Base-by-base conservation (phyloP, 2,797 vertebrate species). In the Jordanella pulchra region DNA sequence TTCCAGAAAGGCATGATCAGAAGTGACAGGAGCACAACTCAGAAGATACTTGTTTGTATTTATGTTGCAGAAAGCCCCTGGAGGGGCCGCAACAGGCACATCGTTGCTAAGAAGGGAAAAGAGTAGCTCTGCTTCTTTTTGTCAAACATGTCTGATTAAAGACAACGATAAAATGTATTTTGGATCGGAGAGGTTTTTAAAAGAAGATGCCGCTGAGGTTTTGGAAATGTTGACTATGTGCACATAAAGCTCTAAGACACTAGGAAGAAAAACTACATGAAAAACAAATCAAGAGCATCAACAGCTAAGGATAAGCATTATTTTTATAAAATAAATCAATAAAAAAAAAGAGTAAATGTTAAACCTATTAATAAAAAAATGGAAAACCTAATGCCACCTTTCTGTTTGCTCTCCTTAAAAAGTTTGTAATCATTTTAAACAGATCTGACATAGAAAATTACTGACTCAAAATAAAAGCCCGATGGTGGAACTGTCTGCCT, bases 81-180 rank as follows among this genome's bases (percentile, higher is more conserved):
- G 25, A 66, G 64, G 55, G 28, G 21, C 63, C n/a, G 50, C 30
- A 47, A 45, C 23, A 58, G 14, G 53, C 50, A 0, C 35, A 35
- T 39, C 54, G 67, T 67, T 78, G 54, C 53, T 47, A 39, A 76
- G 35, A 67, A 58, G 25, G 21, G n/a, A 11, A 48, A 45, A 35
- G 55, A n/a, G 51, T 44, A 65, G 15, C 56, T 27, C 44, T 54
- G 51, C 28, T 69, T 67, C 50, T 47, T 66, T 27, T 50, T 44
- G 61, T 63, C 51, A 65, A 75, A 60, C n/a, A 44, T 28, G 17
- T 35, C 25, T 60, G 30, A 47, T 47, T 12, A 55, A 51, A 42
- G 27, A 53, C 44, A 39, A 28, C 21, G 35, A 73, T 12, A 27
- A 42, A 63, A 12, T 28, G 27, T 28, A 42, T 2, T n/a, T 61